Evolutionary conservation across 2,888 invertebrate genomes (phyloP), one percentile per base, ranked within the genome.

Genomic region (Phorcus lineatus): DNA sequence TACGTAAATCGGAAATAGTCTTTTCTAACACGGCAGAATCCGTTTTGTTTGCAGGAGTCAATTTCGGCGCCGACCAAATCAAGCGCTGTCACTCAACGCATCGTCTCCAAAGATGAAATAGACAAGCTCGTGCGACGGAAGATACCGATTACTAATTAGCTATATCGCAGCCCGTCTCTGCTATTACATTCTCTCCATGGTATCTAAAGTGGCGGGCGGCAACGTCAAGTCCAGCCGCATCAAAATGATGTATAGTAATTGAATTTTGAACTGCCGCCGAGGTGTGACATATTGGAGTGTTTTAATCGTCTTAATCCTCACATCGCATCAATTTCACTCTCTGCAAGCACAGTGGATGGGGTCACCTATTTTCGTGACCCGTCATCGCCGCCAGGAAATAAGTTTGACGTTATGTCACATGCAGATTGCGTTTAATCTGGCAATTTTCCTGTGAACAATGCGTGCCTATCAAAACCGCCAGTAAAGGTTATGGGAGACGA

Each of bases 221-320:
- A 47, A 81, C 80, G 85, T 85, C 85, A 85, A 74, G 53, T 67
- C 40, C 85, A 85, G 83, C 28, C 79, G 82, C 84, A 85, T 85
- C 83, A 85, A 81, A 76, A 79, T 83, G 85, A 85, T 85, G 79
- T 85, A 85, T 81, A 81, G 85, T 85, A 84, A 85, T 85, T 85
- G 85, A 85, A 85, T 83, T 83, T 84, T 84, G 84, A 85, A 84
- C 85, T 85, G 85, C 84, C 81, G 82, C 75, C 85, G 83, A 83
- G 83, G 84, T 81, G 83, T 84, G 84, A 84, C 85, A 84, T 84
- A 85, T 83, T 85, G 83, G 81, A 82, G 77, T 74, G 62, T 80
- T 82, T 82, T 83, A 85, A 85, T 83, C 85, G 83, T 78, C 80
- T 82, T 75, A 81, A 81, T 81, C 83, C 81, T 28, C 74, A 47